Conservation (phyloP, 2,888 invertebrate species). For the Subacronicta megacephala region DNA sequence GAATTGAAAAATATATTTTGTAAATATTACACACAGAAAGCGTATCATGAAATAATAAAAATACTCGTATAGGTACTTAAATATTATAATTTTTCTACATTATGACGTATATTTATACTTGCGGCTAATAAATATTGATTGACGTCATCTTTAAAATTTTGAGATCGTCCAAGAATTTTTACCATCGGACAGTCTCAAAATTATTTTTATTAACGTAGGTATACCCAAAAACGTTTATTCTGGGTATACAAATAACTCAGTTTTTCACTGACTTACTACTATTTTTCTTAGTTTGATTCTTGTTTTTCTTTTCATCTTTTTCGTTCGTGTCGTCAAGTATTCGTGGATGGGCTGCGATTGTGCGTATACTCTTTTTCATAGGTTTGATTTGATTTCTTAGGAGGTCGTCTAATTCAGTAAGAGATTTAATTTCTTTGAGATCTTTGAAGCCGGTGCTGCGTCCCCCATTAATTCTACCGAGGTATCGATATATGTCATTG, state of each 20-base stretch:
- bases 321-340: slow-evolving; percentile 69
- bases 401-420: slow-evolving; percentile 78
- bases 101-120: slow-evolving; percentile 48
- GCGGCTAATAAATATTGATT: slow-evolving; percentile 61
- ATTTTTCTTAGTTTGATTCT: slow-evolving; percentile 34
- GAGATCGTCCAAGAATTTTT: slow-evolving; percentile 84
- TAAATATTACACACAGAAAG: slow-evolving; percentile 74
- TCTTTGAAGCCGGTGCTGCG: slow-evolving; percentile 77
- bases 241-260: slow-evolving; percentile 29
- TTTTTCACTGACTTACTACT: slow-evolving; percentile 33
- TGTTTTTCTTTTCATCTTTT: slow-evolving; percentile 59
- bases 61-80: slow-evolving; percentile 47
- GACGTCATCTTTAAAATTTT: slow-evolving; percentile 73
- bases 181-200: slow-evolving; percentile 85
- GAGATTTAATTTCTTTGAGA: slow-evolving; percentile 79
- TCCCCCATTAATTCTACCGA: slow-evolving; percentile 77
- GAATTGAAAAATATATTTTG: slow-evolving; percentile 54
- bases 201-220: slow-evolving; percentile 49
- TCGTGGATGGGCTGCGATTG: slow-evolving; percentile 75
- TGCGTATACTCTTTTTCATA: slow-evolving; percentile 72
- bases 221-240: slow-evolving; percentile 13
- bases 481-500: slow-evolving; percentile 72
- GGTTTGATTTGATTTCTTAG: slow-evolving; percentile 81
- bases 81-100: slow-evolving; percentile 44
- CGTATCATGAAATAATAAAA: slow-evolving; percentile 55